Evolutionary conservation across 2,888 invertebrate genomes (phyloP), one percentile per base, ranked within the genome.

Genomic region (Synergus laeviventris): DNA sequence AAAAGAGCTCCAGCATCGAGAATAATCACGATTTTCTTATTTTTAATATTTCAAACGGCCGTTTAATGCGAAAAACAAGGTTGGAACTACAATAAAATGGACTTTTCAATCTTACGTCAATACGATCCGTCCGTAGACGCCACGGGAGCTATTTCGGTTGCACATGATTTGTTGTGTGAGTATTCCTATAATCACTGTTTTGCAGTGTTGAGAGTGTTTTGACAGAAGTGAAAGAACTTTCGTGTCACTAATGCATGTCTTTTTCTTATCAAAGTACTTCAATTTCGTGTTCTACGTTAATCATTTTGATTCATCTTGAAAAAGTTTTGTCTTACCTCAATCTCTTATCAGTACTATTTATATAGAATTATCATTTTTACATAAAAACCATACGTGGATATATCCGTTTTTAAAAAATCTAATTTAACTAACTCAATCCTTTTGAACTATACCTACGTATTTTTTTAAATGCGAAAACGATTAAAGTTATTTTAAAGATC

Each of bases 81-180:
- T 61, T 76, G 39, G 75, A 77, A 79, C 84, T 79, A 84, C 24
- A 70, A 66, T 76, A 81, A 76, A 74, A 89, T 89, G 89, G 89
- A 89, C 79, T 89, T 86, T 81, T 84, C 89, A 61, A 85, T 88
- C 77, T 82, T 89, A 70, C 86, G 88, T 73, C 89, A 88, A 77
- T 89, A 89, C 82, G 88, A 88, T 78, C 86, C 86, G 64, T 80
- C 86, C 74, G 83, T 86, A 76, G 88, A 89, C 76, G 82, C 84
- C 73, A 81, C 86, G 39, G 82, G 78, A 18, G 84, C 84, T 73
- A 85, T 79, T 54, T 83, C 78, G 45, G 84, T 82, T 24, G 87
- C 88, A 11, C 87, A 87, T 62, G 86, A 88, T 79, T 81, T 88
- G 39, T 81, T 89, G 18, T 89, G 89, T 89, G 75, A 88, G 89